Conservation (phyloP, 2,888 invertebrate species). For the Melipona bicolor region DNA sequence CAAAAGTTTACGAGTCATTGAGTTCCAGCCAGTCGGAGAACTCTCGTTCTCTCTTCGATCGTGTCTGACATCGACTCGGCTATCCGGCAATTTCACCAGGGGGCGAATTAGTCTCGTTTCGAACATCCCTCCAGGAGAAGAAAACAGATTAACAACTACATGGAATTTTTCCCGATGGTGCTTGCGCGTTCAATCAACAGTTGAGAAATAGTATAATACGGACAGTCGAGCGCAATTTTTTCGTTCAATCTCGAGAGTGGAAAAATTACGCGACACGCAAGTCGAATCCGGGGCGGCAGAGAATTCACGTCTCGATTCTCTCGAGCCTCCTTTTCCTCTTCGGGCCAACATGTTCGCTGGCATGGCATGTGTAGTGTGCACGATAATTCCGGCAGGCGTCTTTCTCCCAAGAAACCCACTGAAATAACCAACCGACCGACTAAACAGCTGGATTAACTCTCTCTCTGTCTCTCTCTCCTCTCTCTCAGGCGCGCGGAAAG, state of each 20-base stretch:
- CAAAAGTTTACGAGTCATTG: constrained; percentile 24
- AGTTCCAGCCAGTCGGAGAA: constrained; percentile 17
- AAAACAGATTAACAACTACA: neutral
- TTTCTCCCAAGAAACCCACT: constrained; percentile 48
- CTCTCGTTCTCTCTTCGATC: constrained; percentile 23
- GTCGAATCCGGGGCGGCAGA: neutral
- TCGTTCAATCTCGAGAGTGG: neutral
- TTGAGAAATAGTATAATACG: neutral
- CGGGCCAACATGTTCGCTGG: constrained; percentile 15
- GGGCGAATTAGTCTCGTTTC: constrained; percentile 13
- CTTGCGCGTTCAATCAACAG: neutral
- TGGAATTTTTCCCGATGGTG: neutral
- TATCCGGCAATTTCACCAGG: constrained; percentile 7
- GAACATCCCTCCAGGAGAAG: neutral
- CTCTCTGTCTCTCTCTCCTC: neutral
- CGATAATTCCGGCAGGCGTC: constrained; percentile 33
- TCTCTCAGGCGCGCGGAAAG: constrained; percentile 50
- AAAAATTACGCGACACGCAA: neutral
- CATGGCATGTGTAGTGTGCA: neutral
- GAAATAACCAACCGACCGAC: constrained; percentile 47
- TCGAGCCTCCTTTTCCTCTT: neutral
- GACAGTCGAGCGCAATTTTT: neutral
- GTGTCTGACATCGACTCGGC: constrained; percentile 10
- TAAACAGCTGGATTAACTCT: constrained; percentile 63
- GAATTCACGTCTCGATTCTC: constrained; percentile 10